Conservation (phyloP, 2,888 invertebrate genomes). For the Drosophila nr. medialis region DNA sequence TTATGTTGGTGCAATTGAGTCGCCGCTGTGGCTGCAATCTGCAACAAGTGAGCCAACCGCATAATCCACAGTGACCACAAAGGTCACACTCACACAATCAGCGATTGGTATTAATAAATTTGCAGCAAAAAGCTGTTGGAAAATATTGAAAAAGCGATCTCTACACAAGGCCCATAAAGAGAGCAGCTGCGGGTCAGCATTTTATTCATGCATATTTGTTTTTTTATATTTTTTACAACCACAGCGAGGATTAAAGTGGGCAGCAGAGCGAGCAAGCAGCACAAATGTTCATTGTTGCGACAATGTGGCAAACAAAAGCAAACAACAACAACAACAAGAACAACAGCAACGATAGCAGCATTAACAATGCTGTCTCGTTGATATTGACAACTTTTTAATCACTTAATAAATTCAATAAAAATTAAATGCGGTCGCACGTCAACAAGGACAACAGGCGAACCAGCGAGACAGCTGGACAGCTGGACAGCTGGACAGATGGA, state of each 20-base stretch:
- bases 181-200: constrained; percentile 16
- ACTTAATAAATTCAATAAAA: constrained; percentile 84
- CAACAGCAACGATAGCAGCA: constrained; percentile 46
- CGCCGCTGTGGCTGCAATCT: constrained; percentile 35
- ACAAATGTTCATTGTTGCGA: constrained; percentile 58
- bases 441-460: constrained; percentile 59
- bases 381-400: constrained; percentile 84
- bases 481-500: not conserved
- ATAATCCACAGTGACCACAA: constrained; percentile 73
- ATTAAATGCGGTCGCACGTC: constrained; percentile 83
- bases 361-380: constrained; percentile 70
- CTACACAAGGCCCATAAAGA: constrained; percentile 68
- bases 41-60: constrained; percentile 75
- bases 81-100: constrained; percentile 62
- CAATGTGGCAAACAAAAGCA: constrained; percentile 73
- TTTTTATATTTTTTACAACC: constrained; percentile 21
- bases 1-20: constrained; percentile 38
- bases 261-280: not conserved
- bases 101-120: constrained; percentile 72
- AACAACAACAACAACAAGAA: constrained; percentile 38
- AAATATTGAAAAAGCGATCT: constrained; percentile 79
- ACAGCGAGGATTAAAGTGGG: constrained; percentile 15
- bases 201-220: constrained; percentile 17
- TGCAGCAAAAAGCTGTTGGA: constrained; percentile 67
- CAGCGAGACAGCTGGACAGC: constrained; percentile 7